Evolutionary conservation across 2,888 invertebrate species (phyloP), one percentile per base, ranked within the genome.

Genomic region (Eugnorisma glareosa): DNA sequence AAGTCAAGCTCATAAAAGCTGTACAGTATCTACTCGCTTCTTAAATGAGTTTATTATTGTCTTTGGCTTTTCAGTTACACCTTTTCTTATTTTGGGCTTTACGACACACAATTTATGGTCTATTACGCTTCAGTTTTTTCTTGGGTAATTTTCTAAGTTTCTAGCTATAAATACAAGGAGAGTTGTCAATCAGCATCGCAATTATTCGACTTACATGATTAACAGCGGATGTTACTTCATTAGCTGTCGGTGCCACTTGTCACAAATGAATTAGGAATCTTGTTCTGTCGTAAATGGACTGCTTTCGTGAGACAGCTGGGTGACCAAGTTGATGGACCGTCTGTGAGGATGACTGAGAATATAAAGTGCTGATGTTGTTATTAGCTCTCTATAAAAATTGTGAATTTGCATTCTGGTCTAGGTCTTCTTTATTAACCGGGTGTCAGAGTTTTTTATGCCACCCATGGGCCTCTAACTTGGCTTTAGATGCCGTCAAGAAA

Each of bases 221-320:
- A 88, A 72, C 79, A 70, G 78, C 85, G 85, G 88, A 88, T 81
- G 85, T 82, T 84, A 81, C 88, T 88, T 86, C 86, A 88, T 86
- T 86, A 86, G 67, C 57, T 51, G 75, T 77, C 71, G 63, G 43
- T 59, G 35, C 59, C 3, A 75, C 54, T 76, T 83, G 85, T 86
- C 87, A 76, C 71, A 76, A 85, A 84, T 84, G 82, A 86, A 79
- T 79, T 76, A 77, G 72, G 77, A 88, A 87, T 88, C 86, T 82
- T 71, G 88, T 81, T 79, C 66, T 73, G 70, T 88, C 79, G 35
- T 79, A 76, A 73, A 51, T 67, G 51, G 67, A 83, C 79, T 67
- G 57, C 88, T 88, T 85, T 88, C 85, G 64, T 88, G 79, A 83
- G 59, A 84, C 64, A 28, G 72, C 21, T 37, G 40, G 35, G 35